Evolutionary conservation across 2,888 invertebrate genomes (phyloP).

Genomic region (Chrysopilus asiliformis): DNA sequence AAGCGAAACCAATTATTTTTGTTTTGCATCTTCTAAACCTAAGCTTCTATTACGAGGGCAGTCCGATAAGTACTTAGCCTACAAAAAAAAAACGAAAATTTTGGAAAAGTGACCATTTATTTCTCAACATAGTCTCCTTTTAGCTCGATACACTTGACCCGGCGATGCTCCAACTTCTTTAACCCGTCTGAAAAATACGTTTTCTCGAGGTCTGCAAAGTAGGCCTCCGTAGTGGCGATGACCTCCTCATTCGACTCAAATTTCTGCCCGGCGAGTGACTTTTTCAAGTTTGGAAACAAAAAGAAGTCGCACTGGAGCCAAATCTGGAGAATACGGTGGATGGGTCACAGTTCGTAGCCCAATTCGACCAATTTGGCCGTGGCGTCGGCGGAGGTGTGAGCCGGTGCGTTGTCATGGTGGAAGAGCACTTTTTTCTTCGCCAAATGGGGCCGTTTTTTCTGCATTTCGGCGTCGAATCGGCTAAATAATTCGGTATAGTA

Average conservation of each 20-base stretch:
- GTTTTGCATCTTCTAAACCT: too few species aligned
- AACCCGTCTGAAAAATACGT: neutral
- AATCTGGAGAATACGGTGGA: neutral
- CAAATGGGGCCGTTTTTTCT: neutral
- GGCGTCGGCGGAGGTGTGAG: neutral
- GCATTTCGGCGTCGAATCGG: neutral
- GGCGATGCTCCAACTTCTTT: neutral
- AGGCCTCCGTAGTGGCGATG: neutral
- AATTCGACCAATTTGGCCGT: neutral
- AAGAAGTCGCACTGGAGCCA: neutral
- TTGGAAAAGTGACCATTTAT: neutral
- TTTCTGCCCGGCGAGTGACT: neutral
- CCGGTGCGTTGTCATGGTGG: neutral
- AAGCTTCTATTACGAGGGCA: neutral
- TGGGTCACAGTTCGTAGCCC: neutral
- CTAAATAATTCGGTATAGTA: constrained; percentile 2
- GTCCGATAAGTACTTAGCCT: neutral
- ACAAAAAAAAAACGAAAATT: neutral
- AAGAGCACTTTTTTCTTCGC: neutral
- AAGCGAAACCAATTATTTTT: too few species aligned
- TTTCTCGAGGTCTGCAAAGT: neutral
- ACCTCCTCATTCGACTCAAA: neutral
- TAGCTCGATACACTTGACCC: neutral
- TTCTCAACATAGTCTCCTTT: neutral
- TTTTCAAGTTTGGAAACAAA: neutral